Conservation (phyloP, 2,888 invertebrate species). For the Lithosia quadra region DNA sequence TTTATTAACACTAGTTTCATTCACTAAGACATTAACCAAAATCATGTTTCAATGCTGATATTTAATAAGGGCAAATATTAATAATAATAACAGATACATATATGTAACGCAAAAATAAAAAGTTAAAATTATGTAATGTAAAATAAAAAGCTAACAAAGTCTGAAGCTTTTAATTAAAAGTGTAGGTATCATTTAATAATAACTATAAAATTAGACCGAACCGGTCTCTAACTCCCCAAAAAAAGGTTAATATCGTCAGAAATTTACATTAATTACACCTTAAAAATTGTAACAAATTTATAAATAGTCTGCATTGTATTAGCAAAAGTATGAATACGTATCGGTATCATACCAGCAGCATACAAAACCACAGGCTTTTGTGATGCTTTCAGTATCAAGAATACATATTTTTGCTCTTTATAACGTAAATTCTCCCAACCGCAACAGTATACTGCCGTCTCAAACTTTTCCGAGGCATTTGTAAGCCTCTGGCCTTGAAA, state of each 20-base stretch:
- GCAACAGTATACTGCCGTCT: slow-evolving; percentile 58
- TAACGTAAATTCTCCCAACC: slow-evolving; percentile 60
- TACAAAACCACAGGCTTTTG: slow-evolving; percentile 59
- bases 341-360: slow-evolving; percentile 57
- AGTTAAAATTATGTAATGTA: too few species aligned
- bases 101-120: neutral
- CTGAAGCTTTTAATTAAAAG: neutral
- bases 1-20: too few species aligned
- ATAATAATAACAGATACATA: too few species aligned
- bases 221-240: neutral
- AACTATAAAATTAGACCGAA: neutral
- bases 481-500: slow-evolving; percentile 60
- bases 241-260: neutral
- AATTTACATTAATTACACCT: slow-evolving; percentile 42
- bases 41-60: too few species aligned
- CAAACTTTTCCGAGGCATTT: slow-evolving; percentile 60
- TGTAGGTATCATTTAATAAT: too few species aligned
- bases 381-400: slow-evolving; percentile 57
- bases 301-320: slow-evolving; percentile 59
- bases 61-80: too few species aligned
- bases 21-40: too few species aligned
- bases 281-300: slow-evolving; percentile 60
- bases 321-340: slow-evolving; percentile 60
- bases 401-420: slow-evolving; percentile 51
- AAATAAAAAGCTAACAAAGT: neutral